phyloP scores from a whole-genome alignment of 2,797 vertebrate species.

The Urosaurus nigricauda region DNA sequence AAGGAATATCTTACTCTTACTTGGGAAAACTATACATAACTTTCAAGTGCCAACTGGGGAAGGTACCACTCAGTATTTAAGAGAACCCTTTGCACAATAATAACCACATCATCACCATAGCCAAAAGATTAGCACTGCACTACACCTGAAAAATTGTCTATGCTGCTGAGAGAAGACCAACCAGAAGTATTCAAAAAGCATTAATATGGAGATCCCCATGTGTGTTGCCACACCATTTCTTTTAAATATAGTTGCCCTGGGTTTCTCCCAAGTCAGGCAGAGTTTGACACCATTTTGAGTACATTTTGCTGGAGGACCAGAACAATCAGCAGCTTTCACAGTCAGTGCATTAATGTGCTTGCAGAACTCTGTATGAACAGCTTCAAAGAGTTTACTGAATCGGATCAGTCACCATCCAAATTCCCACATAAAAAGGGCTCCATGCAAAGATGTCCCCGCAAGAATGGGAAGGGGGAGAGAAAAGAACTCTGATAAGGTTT shows the following conservation, averaged over 20 bases:
- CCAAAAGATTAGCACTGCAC: background rate
- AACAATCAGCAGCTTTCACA: constrained; percentile 31
- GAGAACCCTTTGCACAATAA: background rate
- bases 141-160: background rate
- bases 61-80: background rate
- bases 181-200: background rate
- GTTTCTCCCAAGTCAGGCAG: constrained; percentile 15
- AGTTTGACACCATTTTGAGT: background rate
- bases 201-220: background rate
- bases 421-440: constrained; percentile 16
- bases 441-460: background rate
- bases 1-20: background rate
- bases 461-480: background rate
- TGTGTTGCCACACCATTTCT: background rate
- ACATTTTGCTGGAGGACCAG: constrained; percentile 7
- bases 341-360: constrained; percentile 21
- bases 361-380: constrained; percentile 15
- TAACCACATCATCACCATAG: background rate
- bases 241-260: background rate
- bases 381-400: constrained; percentile 23
- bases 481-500: constrained; percentile 19
- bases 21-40: background rate
- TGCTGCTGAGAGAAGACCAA: background rate
- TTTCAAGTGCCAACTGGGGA: background rate
- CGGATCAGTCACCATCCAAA: constrained; percentile 30